A percentile compares a stretch with the other conserved stretches of the same genome.
These are phyloP conservation scores for Acanthopagrus latus DNA, from an alignment of 2,797 vertebrate species.

Conservation along the genomic window DNA sequence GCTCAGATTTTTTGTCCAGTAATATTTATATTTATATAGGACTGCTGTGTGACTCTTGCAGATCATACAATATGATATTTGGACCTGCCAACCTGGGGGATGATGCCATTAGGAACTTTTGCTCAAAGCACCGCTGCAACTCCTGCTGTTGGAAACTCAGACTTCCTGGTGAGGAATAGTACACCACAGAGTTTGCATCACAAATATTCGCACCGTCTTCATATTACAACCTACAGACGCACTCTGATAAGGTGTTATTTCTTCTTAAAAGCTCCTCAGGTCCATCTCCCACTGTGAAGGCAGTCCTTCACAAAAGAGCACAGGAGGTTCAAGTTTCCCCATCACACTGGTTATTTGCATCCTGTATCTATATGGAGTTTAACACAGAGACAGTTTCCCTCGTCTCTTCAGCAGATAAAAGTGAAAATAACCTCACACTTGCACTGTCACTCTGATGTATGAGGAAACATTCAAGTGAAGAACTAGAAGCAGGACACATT, in stretches of 20 bases:
- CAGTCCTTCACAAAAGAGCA: neutral
- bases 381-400: neutral
- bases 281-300: neutral
- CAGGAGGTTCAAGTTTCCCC: neutral
- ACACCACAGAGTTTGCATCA: too few species aligned
- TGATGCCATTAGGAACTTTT: conserved; percentile 97
- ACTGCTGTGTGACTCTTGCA: conserved; percentile 59
- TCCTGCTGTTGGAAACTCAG: conserved; percentile 98
- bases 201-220: neutral
- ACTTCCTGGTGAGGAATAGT: conserved; percentile 90
- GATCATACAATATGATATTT: conserved; percentile 97
- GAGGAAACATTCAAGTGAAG: too few species aligned
- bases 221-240: neutral
- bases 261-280: too few species aligned
- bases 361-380: neutral
- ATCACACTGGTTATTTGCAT: neutral
- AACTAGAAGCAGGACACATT: neutral
- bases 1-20: neutral
- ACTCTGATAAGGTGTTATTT: too few species aligned
- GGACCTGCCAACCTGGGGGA: conserved; percentile 97
- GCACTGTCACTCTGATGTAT: neutral
- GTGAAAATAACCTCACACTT: neutral
- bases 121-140: conserved; percentile 97
- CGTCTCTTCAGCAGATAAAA: neutral
- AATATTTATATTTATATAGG: too few species aligned